A percentile compares a stretch with the other conserved stretches of the same genome.
phyloP scores from a whole-genome alignment of 2,888 invertebrate genomes.

The Drosophila buzzatii region DNA sequence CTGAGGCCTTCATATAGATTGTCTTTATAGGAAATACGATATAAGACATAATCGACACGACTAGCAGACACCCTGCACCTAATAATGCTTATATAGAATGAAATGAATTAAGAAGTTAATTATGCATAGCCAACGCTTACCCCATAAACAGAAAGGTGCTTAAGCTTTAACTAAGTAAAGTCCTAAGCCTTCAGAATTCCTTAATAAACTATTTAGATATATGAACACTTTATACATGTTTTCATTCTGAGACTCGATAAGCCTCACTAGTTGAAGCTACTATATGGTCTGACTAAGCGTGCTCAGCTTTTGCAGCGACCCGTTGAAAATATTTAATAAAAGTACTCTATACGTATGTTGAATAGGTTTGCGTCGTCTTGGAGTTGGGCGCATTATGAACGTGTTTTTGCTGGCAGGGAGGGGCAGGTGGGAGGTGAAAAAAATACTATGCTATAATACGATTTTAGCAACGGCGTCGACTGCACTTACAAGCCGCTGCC shows the following conservation, averaged over 20 bases:
- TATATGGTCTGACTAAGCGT: background rate
- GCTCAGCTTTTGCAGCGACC: background rate
- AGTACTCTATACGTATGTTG: background rate
- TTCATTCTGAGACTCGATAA: background rate
- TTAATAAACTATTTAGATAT: background rate
- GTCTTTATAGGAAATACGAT: background rate
- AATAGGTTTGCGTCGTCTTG: background rate
- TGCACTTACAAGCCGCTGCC: slow-evolving; percentile 48
- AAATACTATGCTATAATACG: slow-evolving; percentile 60
- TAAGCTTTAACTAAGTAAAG: background rate
- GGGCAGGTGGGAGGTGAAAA: background rate
- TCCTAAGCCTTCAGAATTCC: too few relatives aligned
- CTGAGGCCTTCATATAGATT: too few relatives aligned
- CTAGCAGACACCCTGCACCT: background rate
- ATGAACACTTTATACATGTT: background rate
- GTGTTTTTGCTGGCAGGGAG: slow-evolving; percentile 6
- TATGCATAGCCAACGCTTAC: too few relatives aligned
- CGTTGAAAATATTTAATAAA: background rate
- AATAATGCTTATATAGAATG: background rate
- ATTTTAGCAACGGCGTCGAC: slow-evolving; percentile 54
- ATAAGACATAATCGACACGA: background rate
- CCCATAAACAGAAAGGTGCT: background rate
- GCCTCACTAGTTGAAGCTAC: background rate
- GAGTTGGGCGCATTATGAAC: slow-evolving; percentile 30
- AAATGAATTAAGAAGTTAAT: background rate